phyloP scores from a whole-genome alignment of 2,888 invertebrate genomes.

The Hirudinaria manillensis region DNA sequence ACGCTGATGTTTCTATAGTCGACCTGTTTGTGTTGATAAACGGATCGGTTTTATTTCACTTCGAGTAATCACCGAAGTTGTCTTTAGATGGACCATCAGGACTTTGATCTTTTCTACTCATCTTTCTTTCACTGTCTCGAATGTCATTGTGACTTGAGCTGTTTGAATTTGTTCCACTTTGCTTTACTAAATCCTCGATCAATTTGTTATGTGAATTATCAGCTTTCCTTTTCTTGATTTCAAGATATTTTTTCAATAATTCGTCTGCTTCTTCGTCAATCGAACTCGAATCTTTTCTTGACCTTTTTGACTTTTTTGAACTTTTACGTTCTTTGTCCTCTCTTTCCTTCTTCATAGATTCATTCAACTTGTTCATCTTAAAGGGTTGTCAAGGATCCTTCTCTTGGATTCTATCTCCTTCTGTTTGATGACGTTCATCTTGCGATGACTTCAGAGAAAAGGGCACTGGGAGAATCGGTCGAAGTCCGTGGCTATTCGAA shows the following conservation, averaged over 20 bases:
- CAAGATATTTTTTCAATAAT: background rate
- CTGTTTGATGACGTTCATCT: conserved; percentile 68
- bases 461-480: conserved; percentile 43
- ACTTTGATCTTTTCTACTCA: background rate
- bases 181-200: background rate
- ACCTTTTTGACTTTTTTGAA: background rate
- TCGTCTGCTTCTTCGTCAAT: background rate
- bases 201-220: background rate
- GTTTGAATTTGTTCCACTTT: background rate
- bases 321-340: background rate
- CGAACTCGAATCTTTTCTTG: background rate
- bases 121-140: background rate
- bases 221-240: background rate
- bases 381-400: conserved; percentile 80
- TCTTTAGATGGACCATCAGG: background rate
- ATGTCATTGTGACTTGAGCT: background rate
- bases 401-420: conserved; percentile 79
- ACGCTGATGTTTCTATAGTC: background rate
- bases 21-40: background rate
- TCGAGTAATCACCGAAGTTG: background rate
- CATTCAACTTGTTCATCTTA: conserved; percentile 77
- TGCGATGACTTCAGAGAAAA: conserved; percentile 49
- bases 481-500: background rate
- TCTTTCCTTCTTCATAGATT: conserved; percentile 60
- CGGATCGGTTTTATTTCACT: background rate